Base-by-base conservation (phyloP, 2,888 invertebrate species). In the Caenorhabditis doughertyi region DNA sequence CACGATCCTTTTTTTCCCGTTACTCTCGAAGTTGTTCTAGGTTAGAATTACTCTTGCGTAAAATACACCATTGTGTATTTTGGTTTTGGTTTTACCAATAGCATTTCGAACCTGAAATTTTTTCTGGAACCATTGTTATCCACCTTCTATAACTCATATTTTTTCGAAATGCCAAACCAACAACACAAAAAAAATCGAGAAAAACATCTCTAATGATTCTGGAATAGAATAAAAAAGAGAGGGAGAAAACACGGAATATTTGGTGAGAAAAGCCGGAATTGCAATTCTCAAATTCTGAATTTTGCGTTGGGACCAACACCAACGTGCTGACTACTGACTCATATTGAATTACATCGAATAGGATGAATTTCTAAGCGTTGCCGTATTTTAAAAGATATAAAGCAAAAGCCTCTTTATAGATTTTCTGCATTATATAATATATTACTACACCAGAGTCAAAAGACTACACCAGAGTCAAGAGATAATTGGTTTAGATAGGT, bases 301-400 rank as follows among this genome's bases (percentile, higher is more conserved):
- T 35, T 49, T 27, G 11, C 35, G 65, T 2, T 2, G 39, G 65
- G 51, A 21, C 32, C 65, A 49, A 27, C 49, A 64, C 64, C 64
- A 65, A 51, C 44, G 62, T 49, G 65, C 51, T n/a, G 49, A 65
- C 51, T 65, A 65, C 35, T 65, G 51, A 51, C 47, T 25, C 74
- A 58, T 74, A 74, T 74, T 67, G 58, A 58, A 74, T 74, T 74
- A 67, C 74, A 67, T 39, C 3, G 55, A 65, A 64, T 25, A 55
- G 74, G 56, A 74, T 74, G 56, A 55, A 58, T 58, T 58, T 56
- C 58, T 27, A 23, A 49, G 47, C 56, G 44, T 32, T 44, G 44
- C 32, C 32, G 23, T 51, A 58, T 56, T 44, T 18, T 21, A 65
- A 58, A 25, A 21, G 56, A 27, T 64, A 64, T 49, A 64, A 35